A percentile compares a stretch with the other conserved stretches of the same genome.
phyloP scores from a whole-genome alignment of 2,888 invertebrate species.

The Cheilosia soror region DNA sequence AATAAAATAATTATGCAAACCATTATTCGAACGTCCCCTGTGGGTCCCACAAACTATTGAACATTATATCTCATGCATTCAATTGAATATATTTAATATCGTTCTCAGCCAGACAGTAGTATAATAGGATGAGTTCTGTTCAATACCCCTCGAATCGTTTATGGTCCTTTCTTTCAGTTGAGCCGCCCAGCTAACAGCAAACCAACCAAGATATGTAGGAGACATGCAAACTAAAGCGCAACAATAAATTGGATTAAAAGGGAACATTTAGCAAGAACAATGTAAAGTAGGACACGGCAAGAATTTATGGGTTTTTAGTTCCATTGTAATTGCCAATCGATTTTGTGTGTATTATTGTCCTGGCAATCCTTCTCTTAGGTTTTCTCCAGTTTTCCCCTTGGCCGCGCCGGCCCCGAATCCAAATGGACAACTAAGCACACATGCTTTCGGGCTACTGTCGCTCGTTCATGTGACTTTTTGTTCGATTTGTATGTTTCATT shows the following conservation, averaged over 20 bases:
- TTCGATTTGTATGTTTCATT: slow-evolving; percentile 56
- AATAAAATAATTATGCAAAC: slow-evolving; percentile 52
- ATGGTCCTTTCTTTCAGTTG: slow-evolving; percentile 40
- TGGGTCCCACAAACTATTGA: slow-evolving; percentile 28
- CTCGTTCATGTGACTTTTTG: slow-evolving; percentile 61
- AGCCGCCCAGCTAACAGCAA: slow-evolving; percentile 47
- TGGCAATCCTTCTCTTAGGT: slow-evolving; percentile 59
- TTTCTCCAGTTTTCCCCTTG: slow-evolving; percentile 29
- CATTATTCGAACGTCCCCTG: slow-evolving; percentile 34
- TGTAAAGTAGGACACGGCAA: slow-evolving; percentile 76
- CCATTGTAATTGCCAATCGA: slow-evolving; percentile 78
- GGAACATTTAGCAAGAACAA: slow-evolving; percentile 76
- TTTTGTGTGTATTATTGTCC: slow-evolving; percentile 76
- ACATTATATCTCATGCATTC: slow-evolving; percentile 10
- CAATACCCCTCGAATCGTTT: slow-evolving; percentile 41
- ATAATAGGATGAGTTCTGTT: slow-evolving; percentile 47
- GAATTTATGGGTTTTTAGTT: slow-evolving; percentile 78
- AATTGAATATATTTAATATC: slow-evolving; percentile 57
- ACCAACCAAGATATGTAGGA: slow-evolving; percentile 65
- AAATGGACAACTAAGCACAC: slow-evolving; percentile 70
- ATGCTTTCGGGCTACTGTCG: slow-evolving; percentile 63
- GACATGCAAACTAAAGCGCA: slow-evolving; percentile 76
- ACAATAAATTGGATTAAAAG: slow-evolving; percentile 76
- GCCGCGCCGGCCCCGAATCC: slow-evolving; percentile 14
- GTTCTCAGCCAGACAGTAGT: slow-evolving; percentile 21